Base-by-base conservation (phyloP, 2,797 vertebrate species). In the Chrosomus eos region DNA sequence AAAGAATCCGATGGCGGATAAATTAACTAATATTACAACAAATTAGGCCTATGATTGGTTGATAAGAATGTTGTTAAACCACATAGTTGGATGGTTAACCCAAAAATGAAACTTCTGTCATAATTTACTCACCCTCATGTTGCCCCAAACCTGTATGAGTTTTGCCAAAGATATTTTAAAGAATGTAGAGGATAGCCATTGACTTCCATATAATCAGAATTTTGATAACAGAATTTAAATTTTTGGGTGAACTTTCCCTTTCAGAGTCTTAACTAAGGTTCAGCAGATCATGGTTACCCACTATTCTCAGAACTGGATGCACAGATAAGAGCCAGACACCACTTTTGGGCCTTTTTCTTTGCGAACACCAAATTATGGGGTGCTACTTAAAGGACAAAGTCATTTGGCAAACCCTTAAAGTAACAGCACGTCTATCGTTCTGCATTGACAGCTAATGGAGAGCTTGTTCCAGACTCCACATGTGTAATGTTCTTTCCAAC, bases 351-450 rank as follows among this genome's bases (percentile, higher is more conserved):
- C 0, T 26, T 58, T 76, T 58, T 38, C 51, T 68, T 23, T 58
- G 10, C 64, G 64, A 86, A 78, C 26, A 70, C 18, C 33, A 81
- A 83, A 84, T 80, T 43, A 86, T 83, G 18, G 21, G 51, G 31
- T 74, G 26, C 48, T 53, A 83, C 81, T 85, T 86, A 91, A 90
- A 88, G 84, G 88, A 70, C 77, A 86, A 66, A 76, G 83, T 87
- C 11, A 89, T 89, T 91, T 18, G 74, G 80, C 13, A 87, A 82
- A 89, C 80, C 88, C 85, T 85, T 87, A 85, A 89, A 92, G 87
- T 90, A 91, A 90, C 89, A 74, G 89, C 70, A 83, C 89, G 87
- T 90, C 90, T 91, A 86, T 93, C 78, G 78, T 86, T 82, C 45
- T 88, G 70, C 68, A 83, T 84, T 90, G 78, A 87, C 82, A 5